These are phyloP conservation scores for Sebastolobus alascanus DNA, from an alignment of 2,797 vertebrate genomes.

Conservation along the genomic window DNA sequence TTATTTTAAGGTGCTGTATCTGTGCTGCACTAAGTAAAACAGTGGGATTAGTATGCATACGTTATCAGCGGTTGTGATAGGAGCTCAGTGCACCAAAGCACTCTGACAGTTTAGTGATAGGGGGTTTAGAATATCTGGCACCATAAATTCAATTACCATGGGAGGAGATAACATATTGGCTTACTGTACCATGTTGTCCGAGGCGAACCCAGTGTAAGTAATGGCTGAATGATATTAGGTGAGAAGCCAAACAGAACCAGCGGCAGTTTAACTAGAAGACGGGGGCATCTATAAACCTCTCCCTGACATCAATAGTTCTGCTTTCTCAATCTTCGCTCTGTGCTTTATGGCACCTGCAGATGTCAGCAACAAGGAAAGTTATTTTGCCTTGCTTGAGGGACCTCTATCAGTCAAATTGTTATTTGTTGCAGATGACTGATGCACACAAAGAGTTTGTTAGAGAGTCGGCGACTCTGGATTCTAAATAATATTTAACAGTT, in stretches of 20 bases:
- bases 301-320: constrained; percentile 35
- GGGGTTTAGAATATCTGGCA: constrained; percentile 48
- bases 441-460: neutral
- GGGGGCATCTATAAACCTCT: constrained; percentile 38
- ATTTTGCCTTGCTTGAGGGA: constrained; percentile 32
- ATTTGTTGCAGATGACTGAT: constrained; percentile 7
- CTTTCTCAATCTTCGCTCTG: constrained; percentile 21
- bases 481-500: constrained; percentile 2
- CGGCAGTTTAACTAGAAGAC: constrained; percentile 39
- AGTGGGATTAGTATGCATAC: constrained; percentile 2
- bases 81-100: constrained; percentile 29
- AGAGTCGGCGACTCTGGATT: constrained; percentile 8
- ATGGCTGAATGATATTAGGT: constrained; percentile 33
- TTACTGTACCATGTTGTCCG: constrained; percentile 23
- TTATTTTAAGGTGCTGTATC: neutral
- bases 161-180: constrained; percentile 48
- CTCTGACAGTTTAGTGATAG: constrained; percentile 34
- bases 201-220: constrained; percentile 24
- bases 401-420: constrained; percentile 9
- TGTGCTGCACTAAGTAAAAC: constrained; percentile 14
- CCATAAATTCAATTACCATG: constrained; percentile 41
- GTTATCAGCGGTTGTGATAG: constrained; percentile 21
- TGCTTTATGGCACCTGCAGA: constrained; percentile 36
- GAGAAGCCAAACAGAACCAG: constrained; percentile 48
- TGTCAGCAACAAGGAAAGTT: constrained; percentile 35